Evolutionary conservation across 2,888 invertebrate genomes (phyloP), one percentile per base, ranked within the genome.

Genomic region (Xiphydria camelus): DNA sequence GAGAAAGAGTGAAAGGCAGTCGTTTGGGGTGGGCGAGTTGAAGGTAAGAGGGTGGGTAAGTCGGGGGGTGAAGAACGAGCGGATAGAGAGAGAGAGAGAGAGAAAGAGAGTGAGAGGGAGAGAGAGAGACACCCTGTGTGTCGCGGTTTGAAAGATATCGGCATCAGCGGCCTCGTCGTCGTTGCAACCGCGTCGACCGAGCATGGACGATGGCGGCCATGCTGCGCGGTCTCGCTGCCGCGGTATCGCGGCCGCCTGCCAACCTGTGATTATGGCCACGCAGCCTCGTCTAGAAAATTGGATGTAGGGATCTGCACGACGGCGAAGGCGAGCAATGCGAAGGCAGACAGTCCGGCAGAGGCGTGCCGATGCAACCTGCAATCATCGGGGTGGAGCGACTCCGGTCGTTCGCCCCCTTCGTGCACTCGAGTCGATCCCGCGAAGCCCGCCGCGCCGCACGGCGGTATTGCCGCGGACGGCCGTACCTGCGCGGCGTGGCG

Each of bases 361-460:
- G 71, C 73, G 68, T 68, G 65, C 67, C 67, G 62, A 59, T 69
- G 69, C 70, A 73, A 73, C 73, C 73, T 68, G 70, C 66, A 74
- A 73, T 74, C 70, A 74, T 72, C 66, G 67, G 73, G 74, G 73
- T 73, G 74, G 73, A 70, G 70, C 74, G 65, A 68, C 54, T 58
- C 51, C 42, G 50, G 34, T 25, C 51, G 48, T 51, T 55, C 59
- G 57, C 57, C 53, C 57, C 55, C 47, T 49, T 48, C 54, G 47
- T 52, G 45, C 50, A 55, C 47, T 49, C 39, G 26, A 25, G 36
- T 14, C 39, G 35, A 47, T 36, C 41, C 34, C 35, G 44, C 39
- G 23, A 34, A 23, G n/a, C n/a, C n/a, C n/a, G n/a, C n/a, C n/a
- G n/a, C n/a, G n/a, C n/a, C n/a, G n/a, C n/a, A n/a, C n/a, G n/a